phyloP scores from a whole-genome alignment of 2,113 vertebrate genomes.

The Sapayoa aenigma region DNA sequence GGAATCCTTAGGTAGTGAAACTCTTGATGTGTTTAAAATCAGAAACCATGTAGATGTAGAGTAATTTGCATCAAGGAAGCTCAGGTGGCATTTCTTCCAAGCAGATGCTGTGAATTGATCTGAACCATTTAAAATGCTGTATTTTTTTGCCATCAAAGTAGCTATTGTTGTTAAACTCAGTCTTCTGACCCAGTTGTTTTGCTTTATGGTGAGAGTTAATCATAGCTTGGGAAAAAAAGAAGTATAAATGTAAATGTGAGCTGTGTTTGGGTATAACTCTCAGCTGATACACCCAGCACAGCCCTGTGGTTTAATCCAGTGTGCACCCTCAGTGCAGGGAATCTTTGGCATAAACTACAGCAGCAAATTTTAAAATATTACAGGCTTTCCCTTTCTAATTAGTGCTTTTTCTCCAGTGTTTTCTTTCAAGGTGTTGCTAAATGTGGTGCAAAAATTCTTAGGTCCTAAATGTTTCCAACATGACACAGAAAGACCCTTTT shows the following conservation, averaged over 20 bases:
- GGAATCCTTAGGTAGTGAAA: neutral
- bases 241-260: neutral
- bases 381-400: neutral
- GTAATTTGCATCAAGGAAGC: neutral
- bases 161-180: neutral
- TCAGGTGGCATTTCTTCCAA: neutral
- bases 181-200: neutral
- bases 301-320: neutral
- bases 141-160: neutral
- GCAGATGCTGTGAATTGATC: neutral
- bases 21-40: neutral
- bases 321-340: neutral
- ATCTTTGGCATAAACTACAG: neutral
- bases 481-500: neutral
- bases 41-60: neutral
- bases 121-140: neutral
- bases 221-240: neutral
- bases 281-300: neutral
- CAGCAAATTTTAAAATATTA: neutral
- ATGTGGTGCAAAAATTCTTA: neutral
- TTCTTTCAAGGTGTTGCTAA: neutral
- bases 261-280: neutral
- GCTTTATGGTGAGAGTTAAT: neutral
- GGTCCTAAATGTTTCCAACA: neutral
- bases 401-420: fast-evolving